phyloP scores from a whole-genome alignment of 2,888 invertebrate species.

The Chrysina gloriosa region DNA sequence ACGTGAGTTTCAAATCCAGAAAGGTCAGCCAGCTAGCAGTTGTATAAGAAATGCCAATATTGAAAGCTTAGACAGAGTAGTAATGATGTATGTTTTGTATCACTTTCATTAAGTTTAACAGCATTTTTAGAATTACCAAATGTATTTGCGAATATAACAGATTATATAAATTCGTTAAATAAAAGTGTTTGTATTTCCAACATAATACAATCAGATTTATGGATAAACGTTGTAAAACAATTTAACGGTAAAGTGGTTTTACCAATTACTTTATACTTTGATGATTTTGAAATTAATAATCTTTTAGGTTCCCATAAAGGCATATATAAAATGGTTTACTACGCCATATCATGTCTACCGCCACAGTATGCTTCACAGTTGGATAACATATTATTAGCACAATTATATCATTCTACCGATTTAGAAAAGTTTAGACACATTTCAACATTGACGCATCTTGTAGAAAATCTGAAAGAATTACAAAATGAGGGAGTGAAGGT shows the following conservation, averaged over 20 bases:
- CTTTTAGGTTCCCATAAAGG: slow-evolving; percentile 49
- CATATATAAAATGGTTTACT: slow-evolving; percentile 50
- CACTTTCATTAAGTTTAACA: not conserved
- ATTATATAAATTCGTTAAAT: not conserved
- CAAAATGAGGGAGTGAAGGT: slow-evolving; percentile 49
- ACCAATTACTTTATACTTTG: slow-evolving; percentile 43
- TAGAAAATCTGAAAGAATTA: slow-evolving; percentile 48
- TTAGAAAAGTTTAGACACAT: slow-evolving; percentile 49
- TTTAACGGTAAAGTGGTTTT: not conserved
- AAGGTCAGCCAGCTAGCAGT: not conserved
- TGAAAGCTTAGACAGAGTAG: not conserved
- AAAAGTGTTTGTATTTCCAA: not conserved
- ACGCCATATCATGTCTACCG: slow-evolving; percentile 46
- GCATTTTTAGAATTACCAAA: slow-evolving; percentile 18
- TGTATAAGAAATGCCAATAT: not conserved
- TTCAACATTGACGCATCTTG: slow-evolving; percentile 46
- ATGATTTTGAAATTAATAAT: slow-evolving; percentile 52
- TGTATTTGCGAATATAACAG: not conserved
- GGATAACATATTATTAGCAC: slow-evolving; percentile 51
- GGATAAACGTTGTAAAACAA: not conserved
- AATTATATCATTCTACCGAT: slow-evolving; percentile 50
- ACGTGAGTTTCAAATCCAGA: not conserved
- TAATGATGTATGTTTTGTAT: not conserved
- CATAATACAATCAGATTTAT: not conserved
- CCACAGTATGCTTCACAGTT: slow-evolving; percentile 44